Percentiles rank a stretch among this genome's conserved stretches.
Conservation (phyloP, 2,113 vertebrate genomes). For the Mohoua ochrocephala region DNA sequence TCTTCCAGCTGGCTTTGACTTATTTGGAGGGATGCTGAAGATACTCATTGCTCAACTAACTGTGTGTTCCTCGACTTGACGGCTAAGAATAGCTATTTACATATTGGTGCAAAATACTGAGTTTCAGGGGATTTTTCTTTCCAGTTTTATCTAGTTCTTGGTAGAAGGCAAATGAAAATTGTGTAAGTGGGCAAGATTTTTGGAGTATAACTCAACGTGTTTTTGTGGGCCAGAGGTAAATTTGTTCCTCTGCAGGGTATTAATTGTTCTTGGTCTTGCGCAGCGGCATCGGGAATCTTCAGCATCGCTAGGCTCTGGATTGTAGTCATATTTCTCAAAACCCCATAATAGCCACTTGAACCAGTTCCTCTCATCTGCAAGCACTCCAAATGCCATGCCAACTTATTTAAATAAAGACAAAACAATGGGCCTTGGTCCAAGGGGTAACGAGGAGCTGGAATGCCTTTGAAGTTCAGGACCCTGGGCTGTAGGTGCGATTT, state of each 20-base stretch:
- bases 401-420: constrained; percentile 48
- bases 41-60: not conserved
- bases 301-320: not conserved
- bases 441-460: constrained; percentile 39
- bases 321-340: not conserved
- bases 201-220: not conserved
- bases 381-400: not conserved
- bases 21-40: constrained; percentile 29
- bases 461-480: constrained; percentile 58
- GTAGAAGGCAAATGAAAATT: not conserved
- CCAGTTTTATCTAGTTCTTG: not conserved
- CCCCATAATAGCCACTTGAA: not conserved
- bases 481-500: constrained; percentile 49
- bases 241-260: not conserved
- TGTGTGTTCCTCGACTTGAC: not conserved
- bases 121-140: not conserved
- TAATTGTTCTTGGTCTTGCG: not conserved
- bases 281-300: not conserved
- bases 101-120: not conserved
- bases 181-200: not conserved
- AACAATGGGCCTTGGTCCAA: constrained; percentile 24
- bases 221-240: not conserved
- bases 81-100: constrained; percentile 25
- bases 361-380: not conserved
- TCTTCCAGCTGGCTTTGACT: constrained; percentile 40